Evolutionary conservation across 2,888 invertebrate genomes (phyloP).

Genomic region (Chaetogeoica ovagalla): DNA sequence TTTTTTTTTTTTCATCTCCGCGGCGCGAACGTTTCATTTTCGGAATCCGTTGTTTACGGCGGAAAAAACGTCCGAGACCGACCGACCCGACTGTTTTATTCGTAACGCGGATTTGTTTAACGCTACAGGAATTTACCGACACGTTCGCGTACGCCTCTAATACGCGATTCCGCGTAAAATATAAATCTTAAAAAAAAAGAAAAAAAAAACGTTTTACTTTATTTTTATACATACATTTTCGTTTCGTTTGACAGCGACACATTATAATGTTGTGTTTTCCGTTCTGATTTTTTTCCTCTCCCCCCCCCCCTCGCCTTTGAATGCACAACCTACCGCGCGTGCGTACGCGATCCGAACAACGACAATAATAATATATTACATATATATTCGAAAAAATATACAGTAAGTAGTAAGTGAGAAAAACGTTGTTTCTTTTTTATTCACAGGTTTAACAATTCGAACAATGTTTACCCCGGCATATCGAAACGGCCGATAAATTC

Average conservation of each 20-base stretch:
- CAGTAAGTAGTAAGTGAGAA: no score
- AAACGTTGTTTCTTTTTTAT: no score
- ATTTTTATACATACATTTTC: constrained; percentile 13
- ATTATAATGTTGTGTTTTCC: background rate
- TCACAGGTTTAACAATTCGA: no score
- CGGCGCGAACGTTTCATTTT: no score
- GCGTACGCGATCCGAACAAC: background rate
- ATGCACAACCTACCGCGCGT: background rate
- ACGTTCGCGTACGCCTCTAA: background rate
- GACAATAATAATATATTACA: background rate
- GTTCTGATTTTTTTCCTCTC: background rate
- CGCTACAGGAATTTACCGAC: constrained; percentile 14
- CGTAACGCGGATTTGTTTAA: constrained; percentile 28
- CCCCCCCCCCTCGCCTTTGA: background rate
- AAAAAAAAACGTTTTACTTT: constrained; percentile 2
- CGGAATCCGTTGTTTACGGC: background rate
- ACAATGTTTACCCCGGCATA: no score
- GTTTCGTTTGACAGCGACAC: constrained; percentile 21
- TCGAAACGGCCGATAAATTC: no score
- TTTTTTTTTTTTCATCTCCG: no score
- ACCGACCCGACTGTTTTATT: constrained; percentile 8
- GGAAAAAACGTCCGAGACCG: background rate
- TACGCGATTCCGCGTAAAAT: constrained; percentile 4
- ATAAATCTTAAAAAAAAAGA: constrained; percentile 19
- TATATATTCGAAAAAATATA: background rate